A percentile compares a stretch with the other conserved stretches of the same genome.
Evolutionary conservation across 2,888 invertebrate species (phyloP).

Genomic region (Ischnura elegans): DNA sequence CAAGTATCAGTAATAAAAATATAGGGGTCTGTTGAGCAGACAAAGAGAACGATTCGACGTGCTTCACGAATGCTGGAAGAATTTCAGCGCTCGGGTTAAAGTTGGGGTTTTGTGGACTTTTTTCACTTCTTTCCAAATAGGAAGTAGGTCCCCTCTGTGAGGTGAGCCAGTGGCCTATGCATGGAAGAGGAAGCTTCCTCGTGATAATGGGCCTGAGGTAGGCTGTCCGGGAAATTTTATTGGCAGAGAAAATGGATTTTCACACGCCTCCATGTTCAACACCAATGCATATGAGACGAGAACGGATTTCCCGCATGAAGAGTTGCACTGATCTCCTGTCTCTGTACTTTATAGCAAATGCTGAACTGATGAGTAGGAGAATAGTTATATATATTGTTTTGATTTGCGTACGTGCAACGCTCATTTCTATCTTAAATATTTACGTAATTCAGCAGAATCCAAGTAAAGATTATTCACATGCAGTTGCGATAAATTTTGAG

Average conservation of each 20-base stretch:
- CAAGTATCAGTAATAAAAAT: background rate
- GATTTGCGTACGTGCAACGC: too few species aligned
- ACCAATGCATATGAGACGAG: too few species aligned
- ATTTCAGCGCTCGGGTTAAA: background rate
- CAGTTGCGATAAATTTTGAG: too few species aligned
- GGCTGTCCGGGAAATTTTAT: conserved; percentile 45
- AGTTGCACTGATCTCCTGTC: too few species aligned
- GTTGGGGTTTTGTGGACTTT: background rate
- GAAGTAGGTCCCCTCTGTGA: background rate
- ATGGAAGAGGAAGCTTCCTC: background rate
- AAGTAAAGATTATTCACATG: too few species aligned
- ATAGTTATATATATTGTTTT: too few species aligned
- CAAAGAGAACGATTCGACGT: background rate
- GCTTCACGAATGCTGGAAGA: background rate
- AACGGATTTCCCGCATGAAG: too few species aligned
- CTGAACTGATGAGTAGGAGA: too few species aligned
- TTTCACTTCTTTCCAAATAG: background rate
- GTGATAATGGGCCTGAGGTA: background rate
- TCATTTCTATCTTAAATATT: too few species aligned
- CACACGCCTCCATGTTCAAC: too few species aligned
- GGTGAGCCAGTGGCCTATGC: background rate
- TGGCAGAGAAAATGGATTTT: background rate
- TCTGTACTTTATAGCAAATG: too few species aligned
- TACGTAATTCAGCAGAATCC: too few species aligned
- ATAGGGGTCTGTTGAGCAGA: background rate